Conservation (phyloP, 2,113 vertebrate species). For the pig (Sus scrofa) region DNA sequence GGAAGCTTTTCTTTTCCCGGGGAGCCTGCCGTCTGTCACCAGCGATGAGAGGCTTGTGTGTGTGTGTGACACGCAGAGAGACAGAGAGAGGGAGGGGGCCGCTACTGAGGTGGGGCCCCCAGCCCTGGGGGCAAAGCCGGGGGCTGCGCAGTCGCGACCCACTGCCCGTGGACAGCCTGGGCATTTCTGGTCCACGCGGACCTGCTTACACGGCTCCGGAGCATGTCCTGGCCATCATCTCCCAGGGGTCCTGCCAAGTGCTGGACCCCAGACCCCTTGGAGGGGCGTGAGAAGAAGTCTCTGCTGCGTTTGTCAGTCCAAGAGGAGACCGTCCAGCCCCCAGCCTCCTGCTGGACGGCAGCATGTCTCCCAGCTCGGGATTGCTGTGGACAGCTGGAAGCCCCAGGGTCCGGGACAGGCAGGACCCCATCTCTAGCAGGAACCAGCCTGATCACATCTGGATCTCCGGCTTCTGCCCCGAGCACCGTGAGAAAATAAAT, state of each 20-base stretch:
- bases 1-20: neutral
- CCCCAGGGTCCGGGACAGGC: too few relatives aligned
- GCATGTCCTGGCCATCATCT: accelerated
- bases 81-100: neutral
- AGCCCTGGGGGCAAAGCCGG: accelerated
- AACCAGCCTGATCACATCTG: accelerated
- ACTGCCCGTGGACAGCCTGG: accelerated
- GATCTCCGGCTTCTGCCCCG: neutral
- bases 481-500: accelerated
- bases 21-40: neutral
- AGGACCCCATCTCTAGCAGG: accelerated
- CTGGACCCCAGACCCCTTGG: too few relatives aligned
- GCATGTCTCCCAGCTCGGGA: accelerated
- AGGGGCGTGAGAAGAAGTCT: neutral
- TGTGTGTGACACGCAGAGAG: neutral
- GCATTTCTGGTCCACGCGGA: too few relatives aligned
- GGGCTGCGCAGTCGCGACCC: accelerated
- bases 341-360: accelerated
- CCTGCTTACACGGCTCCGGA: neutral
- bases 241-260: neutral
- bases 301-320: accelerated
- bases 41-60: neutral
- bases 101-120: neutral
- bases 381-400: accelerated
- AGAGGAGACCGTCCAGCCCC: neutral